Conservation (phyloP, 2,797 vertebrate genomes). For the Hemibagrus guttatus region DNA sequence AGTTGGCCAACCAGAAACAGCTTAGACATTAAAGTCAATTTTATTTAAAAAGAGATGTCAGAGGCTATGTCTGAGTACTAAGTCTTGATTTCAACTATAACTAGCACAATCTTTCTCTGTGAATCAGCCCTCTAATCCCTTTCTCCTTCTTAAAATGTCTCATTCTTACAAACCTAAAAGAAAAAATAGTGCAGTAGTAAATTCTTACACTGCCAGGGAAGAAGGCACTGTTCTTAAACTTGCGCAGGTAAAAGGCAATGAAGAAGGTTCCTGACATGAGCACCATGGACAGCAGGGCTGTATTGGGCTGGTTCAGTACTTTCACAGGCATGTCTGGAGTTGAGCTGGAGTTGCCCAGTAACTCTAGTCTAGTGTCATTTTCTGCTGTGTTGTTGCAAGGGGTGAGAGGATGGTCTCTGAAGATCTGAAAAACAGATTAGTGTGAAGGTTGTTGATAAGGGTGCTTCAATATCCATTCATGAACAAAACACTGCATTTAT, state of each 20-base stretch:
- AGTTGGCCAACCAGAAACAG: not conserved
- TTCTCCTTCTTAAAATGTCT: not conserved
- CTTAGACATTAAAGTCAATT: not conserved
- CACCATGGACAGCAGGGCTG: conserved; percentile 90
- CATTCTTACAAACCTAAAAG: not conserved
- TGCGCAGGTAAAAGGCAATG: conserved; percentile 95
- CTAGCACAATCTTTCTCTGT: not conserved
- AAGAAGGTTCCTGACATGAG: conserved; percentile 96
- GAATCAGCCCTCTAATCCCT: not conserved
- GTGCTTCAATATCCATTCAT: no score
- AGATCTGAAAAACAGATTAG: conserved; percentile 44
- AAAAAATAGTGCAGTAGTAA: no score
- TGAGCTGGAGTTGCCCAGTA: conserved; percentile 43
- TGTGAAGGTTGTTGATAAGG: conserved; percentile 71
- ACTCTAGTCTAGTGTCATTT: conserved; percentile 35
- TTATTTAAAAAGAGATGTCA: not conserved
- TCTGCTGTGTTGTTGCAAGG: conserved; percentile 71
- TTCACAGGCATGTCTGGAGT: not conserved
- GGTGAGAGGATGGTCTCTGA: conserved; percentile 83
- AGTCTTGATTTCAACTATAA: not conserved
- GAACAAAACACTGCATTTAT: no score
- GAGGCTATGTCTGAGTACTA: not conserved
- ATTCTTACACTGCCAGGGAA: conserved; percentile 88
- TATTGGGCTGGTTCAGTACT: conserved; percentile 85
- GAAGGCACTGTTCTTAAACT: conserved; percentile 98